Conservation (phyloP, 1,140 invertebrate species). For the Bombus superbus region DNA sequence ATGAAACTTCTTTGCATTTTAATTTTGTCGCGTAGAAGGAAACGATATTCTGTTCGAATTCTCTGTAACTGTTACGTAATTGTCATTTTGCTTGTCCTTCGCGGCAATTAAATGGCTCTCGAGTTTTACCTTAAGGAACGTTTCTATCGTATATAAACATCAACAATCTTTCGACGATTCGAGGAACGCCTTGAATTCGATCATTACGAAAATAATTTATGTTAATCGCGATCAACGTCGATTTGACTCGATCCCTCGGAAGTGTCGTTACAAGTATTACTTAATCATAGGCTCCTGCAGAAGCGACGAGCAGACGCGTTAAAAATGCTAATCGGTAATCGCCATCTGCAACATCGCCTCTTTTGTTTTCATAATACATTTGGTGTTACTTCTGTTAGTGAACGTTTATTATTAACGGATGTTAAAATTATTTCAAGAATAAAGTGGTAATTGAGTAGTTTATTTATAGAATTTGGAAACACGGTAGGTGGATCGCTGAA, state of each 20-base stretch:
- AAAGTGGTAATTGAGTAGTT: neutral
- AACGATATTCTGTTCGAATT: conserved; percentile 7
- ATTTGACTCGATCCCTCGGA: neutral
- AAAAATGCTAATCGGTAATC: conserved; percentile 15
- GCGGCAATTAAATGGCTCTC: neutral
- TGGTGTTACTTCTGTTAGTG: neutral
- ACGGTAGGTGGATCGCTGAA: too few species aligned
- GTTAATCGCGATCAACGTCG: neutral
- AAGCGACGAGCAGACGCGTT: neutral
- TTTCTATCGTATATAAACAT: neutral
- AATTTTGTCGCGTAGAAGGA: conserved; percentile 16
- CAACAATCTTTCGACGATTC: neutral
- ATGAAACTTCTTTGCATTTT: conserved; percentile 41
- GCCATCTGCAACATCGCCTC: neutral
- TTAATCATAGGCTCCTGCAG: neutral
- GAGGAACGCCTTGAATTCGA: neutral
- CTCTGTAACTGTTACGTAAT: conserved; percentile 1
- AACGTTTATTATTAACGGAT: neutral
- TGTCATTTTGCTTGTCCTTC: conserved; percentile 4
- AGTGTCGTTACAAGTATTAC: too few species aligned
- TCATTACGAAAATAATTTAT: conserved; percentile 1
- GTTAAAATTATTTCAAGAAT: neutral
- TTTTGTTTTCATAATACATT: neutral
- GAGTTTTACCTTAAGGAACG: neutral
- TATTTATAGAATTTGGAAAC: neutral